A percentile compares a stretch with the other conserved stretches of the same genome.
These are phyloP conservation scores for Plectus sambesii DNA, from an alignment of 1,140 invertebrate species.

Conservation along the genomic window DNA sequence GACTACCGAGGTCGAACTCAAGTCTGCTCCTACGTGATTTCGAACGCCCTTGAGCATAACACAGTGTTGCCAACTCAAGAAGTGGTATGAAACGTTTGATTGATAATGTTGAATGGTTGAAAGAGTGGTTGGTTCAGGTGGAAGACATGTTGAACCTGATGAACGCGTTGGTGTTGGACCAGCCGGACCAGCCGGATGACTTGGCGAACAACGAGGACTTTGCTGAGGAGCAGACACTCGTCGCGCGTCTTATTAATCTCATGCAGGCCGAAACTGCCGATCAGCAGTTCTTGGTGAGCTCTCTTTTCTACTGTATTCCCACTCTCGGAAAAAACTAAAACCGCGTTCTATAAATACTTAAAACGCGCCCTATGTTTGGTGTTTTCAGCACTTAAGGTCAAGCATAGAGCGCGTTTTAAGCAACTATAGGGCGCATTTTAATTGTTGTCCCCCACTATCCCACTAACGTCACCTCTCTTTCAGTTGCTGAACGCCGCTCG, in stretches of 20 bases:
- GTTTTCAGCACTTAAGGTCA: too few species aligned
- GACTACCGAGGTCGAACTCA: conserved; percentile 76
- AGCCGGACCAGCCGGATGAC: conserved; percentile 60
- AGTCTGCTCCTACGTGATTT: conserved; percentile 73
- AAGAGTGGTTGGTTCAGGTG: conserved; percentile 54
- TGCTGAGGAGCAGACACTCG: conserved; percentile 82
- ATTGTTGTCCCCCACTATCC: not conserved
- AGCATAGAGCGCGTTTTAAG: too few species aligned
- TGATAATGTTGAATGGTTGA: too few species aligned
- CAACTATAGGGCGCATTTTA: too few species aligned
- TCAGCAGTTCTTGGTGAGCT: conserved; percentile 69
- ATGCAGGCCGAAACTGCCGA: conserved; percentile 70
- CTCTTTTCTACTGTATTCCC: too few species aligned
- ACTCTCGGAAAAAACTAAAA: too few species aligned
- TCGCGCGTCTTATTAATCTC: conserved; percentile 79
- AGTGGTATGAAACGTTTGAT: conserved; percentile 50
- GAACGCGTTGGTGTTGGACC: conserved; percentile 72
- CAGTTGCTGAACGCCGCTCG: conserved; percentile 58
- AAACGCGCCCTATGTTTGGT: too few species aligned
- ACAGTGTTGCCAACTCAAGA: conserved; percentile 72
- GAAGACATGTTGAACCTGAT: conserved; percentile 67
- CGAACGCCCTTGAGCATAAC: conserved; percentile 74
- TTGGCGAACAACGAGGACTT: conserved; percentile 82
- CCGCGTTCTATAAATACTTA: too few species aligned
- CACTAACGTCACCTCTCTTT: conserved; percentile 25